Base-by-base conservation (phyloP, 2,797 vertebrate species). In the Lagorchestes hirsutus region DNA sequence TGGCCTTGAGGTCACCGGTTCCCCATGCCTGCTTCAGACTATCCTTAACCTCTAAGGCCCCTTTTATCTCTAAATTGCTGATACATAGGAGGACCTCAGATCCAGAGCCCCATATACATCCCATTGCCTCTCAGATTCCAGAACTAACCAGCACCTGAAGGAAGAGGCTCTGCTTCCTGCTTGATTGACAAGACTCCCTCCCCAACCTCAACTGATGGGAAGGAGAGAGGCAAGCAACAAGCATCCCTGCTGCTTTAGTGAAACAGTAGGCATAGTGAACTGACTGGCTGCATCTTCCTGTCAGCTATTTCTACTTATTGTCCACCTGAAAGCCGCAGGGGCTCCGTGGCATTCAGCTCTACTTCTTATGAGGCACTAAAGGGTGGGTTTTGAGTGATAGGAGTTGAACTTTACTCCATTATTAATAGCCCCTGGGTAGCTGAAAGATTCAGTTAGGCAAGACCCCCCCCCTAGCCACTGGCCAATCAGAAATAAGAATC, bases 291-390 rank as follows among this genome's bases (percentile, higher is more conserved):
- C 18, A 95, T 96, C 87, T 67, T 91, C 55, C 54, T 90, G 90
- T 31, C 55, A 93, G 91, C 59, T 95, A 46, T 56, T 93, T 87
- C 55, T 31, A 28, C 82, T 91, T 74, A 87, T 87, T 95, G 93
- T 91, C 56, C 59, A 91, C 55, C 74, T 95, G 52, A 92, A 92
- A 92, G 62, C 54, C 95, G 8, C 52, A 91, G 18, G 46, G 92
- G 3, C 55, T 95, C n/a, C 62, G 54, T 57, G 27, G 40, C 90
- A 87, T 57, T 96, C 56, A 95, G 13, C 54, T 34, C 28, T 96
- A 46, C 46, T 67, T 50, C 95, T 93, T 67, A 62, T 40, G 16
- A 82, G 62, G 34, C n/a, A 92, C 87, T 24, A 87, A 91, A 27
- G 91, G 56, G 18, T 67, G 67, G 34, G 94, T 91, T 94, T 90